These are phyloP conservation scores for Bombus ignitus DNA, from an alignment of 1,140 invertebrate species.

Conservation along the genomic window DNA sequence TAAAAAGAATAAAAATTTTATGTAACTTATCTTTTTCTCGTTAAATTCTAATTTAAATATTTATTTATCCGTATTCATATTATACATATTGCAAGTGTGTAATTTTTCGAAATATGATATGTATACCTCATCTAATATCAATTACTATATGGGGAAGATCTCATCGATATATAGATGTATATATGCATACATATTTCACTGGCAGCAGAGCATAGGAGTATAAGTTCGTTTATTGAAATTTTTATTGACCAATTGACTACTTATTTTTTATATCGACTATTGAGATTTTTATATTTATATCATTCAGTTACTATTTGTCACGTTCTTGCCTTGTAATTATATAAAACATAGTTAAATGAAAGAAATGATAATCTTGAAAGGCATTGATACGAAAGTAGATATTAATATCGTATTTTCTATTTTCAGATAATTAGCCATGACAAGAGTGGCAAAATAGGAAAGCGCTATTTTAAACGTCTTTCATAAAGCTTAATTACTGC, in stretches of 20 bases:
- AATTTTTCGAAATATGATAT: neutral
- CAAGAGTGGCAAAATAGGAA: constrained; percentile 71
- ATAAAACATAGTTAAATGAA: neutral
- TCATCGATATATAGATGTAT: neutral
- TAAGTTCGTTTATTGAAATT: too few species aligned
- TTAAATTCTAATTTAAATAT: neutral
- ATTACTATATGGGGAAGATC: neutral
- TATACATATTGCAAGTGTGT: fast-evolving
- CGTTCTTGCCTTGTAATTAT: too few species aligned
- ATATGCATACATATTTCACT: too few species aligned
- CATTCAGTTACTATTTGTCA: too few species aligned
- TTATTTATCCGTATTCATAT: neutral
- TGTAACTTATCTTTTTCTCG: neutral
- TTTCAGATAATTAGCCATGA: constrained; percentile 77
- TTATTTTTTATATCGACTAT: too few species aligned
- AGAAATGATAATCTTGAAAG: too few species aligned
- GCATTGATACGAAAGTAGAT: neutral
- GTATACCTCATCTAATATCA: neutral
- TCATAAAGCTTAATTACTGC: constrained; percentile 31
- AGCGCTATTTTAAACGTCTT: constrained; percentile 73
- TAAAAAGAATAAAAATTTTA: neutral
- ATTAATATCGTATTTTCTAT: constrained; percentile 36
- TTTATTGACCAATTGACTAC: too few species aligned
- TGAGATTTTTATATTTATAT: too few species aligned
- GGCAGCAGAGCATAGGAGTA: too few species aligned